phyloP scores from a whole-genome alignment of 2,888 invertebrate genomes.

The Seladonia tumulorum region DNA sequence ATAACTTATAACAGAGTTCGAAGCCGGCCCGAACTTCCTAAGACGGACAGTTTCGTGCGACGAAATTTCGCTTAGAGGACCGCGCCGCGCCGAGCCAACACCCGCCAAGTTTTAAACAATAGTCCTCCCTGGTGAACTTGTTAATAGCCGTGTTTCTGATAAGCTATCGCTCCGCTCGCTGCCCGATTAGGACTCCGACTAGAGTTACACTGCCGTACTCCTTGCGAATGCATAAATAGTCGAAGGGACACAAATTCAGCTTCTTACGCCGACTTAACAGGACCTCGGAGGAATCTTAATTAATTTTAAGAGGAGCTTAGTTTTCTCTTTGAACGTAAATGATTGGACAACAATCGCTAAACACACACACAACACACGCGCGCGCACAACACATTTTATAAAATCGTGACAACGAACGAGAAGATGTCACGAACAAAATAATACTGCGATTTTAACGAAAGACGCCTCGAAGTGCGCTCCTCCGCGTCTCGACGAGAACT shows the following conservation, averaged over 20 bases:
- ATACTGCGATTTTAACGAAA: too few relatives aligned
- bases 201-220: not conserved
- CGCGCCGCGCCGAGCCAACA: conserved; percentile 22
- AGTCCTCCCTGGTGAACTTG: conserved; percentile 31
- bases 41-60: conserved; percentile 59
- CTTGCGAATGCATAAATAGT: not conserved
- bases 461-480: too few relatives aligned
- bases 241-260: not conserved
- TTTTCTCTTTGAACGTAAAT: not conserved
- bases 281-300: not conserved
- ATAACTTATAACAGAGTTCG: conserved; percentile 61
- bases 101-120: conserved; percentile 52
- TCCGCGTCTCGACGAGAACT: too few relatives aligned
- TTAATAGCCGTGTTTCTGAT: conserved; percentile 41
- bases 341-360: too few relatives aligned
- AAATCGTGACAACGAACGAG: too few relatives aligned
- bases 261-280: not conserved
- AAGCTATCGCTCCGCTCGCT: conserved; percentile 9
- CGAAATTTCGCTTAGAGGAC: conserved; percentile 47
- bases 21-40: conserved; percentile 48
- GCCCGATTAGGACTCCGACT: not conserved
- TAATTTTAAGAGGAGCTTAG: not conserved
- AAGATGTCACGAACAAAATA: too few relatives aligned
- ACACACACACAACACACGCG: too few relatives aligned
- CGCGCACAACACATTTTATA: too few relatives aligned